Evolutionary conservation across 2,113 vertebrate genomes (phyloP).

Genomic region (Pardalotus punctatus): DNA sequence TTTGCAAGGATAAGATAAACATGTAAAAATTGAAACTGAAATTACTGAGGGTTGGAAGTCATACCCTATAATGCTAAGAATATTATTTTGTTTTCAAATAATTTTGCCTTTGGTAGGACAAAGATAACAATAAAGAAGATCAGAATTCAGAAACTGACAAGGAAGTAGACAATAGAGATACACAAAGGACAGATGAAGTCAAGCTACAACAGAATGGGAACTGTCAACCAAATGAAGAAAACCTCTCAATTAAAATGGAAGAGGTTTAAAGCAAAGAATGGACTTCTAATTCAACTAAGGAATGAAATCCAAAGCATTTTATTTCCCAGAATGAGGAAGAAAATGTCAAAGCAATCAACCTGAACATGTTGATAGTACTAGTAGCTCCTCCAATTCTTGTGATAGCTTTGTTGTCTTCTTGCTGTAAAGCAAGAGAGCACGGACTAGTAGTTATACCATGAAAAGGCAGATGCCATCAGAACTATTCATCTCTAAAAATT

Average conservation of each 20-base stretch:
- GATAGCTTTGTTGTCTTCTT: constrained; percentile 61
- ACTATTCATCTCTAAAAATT: constrained; percentile 58
- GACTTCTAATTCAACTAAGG: background rate
- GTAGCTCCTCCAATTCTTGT: constrained; percentile 51
- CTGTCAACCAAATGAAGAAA: constrained; percentile 79
- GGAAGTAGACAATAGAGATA: constrained; percentile 68
- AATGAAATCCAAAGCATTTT: constrained; percentile 68
- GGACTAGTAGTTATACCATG: constrained; percentile 37
- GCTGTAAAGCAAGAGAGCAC: constrained; percentile 57
- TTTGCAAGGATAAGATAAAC: background rate
- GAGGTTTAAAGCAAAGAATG: constrained; percentile 52
- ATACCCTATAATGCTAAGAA: background rate
- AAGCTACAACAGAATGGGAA: constrained; percentile 85
- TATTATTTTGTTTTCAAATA: background rate
- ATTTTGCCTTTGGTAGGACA: constrained; percentile 69
- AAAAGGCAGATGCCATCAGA: constrained; percentile 58
- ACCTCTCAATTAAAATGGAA: constrained; percentile 67
- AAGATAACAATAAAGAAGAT: constrained; percentile 71
- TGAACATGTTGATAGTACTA: constrained; percentile 5
- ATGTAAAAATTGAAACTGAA: background rate
- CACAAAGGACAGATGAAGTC: constrained; percentile 70
- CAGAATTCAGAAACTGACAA: constrained; percentile 72
- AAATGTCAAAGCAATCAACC: constrained; percentile 56
- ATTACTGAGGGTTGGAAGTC: background rate
- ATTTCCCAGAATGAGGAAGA: constrained; percentile 62